Base-by-base conservation (phyloP, 1,140 invertebrate species). In the Asbolus verrucosus region DNA sequence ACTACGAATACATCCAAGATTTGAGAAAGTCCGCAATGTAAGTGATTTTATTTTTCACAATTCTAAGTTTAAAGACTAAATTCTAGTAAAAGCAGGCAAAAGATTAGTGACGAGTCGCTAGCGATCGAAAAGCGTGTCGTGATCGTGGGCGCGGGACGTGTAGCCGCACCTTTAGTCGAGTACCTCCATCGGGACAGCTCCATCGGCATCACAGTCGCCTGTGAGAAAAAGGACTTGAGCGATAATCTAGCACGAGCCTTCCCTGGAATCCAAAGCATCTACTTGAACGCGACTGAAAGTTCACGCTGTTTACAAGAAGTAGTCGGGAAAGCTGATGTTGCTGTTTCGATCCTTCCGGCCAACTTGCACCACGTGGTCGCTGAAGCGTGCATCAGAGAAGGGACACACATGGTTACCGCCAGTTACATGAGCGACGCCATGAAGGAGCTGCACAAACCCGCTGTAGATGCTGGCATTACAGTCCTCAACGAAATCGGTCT, bases 1-100 rank as follows among this genome's bases (percentile, higher is more conserved):
- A 93, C 77, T 99, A 92, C 83, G 90, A 98, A 82, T 99, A 99
- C 76, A 99, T 99, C 76, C 87, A 91, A 73, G 95, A 98, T 46
- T 82, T 99, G 1, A 86, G 97, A 71, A 85, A 79, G 81, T 82
- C 78, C 68, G 82, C 84, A 79, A 82, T 75, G 84, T 85, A 78
- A 81, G 77, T 76, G 65, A 3, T 46, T 11, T 15, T 43, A 0
- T 59, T 66, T 14, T 1, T 19, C 6, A 21, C 6, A 60, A n/a
- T 18, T 62, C 14, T 8, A 13, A 62, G 16, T 19, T 39, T 39
- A 60, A 30, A 18, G 36, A 16, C 14, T 54, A 67, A 67, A 46
- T 78, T 76, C 65, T 41, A 82, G 80, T 38, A 84, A 85, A 38
- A 88, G 85, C 0, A 84, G 87, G 2, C 86, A 88, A 68, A 89